These are phyloP conservation scores for Abrostola tripartita DNA, from an alignment of 2,888 invertebrate genomes.

Conservation along the genomic window DNA sequence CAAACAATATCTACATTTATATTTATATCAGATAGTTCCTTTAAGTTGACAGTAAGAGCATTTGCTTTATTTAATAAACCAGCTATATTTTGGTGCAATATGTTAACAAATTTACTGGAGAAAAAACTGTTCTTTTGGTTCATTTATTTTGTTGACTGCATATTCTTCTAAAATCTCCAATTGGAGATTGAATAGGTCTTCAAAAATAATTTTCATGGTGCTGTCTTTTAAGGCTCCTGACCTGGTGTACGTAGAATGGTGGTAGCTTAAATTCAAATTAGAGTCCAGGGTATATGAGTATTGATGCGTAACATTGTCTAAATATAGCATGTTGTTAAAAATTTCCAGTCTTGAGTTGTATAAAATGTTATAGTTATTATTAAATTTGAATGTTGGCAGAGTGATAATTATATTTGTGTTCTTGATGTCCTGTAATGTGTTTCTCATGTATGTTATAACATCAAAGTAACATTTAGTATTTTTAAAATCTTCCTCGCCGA, in stretches of 20 bases:
- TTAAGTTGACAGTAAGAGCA: slow-evolving; percentile 16
- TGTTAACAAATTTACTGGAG: slow-evolving; percentile 6
- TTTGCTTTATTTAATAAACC: slow-evolving; percentile 19
- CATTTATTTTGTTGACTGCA: neutral
- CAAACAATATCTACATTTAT: slow-evolving; percentile 25
- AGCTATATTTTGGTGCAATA: slow-evolving; percentile 31
- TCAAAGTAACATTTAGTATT: too few species aligned
- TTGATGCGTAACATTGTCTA: too few species aligned
- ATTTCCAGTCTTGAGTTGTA: slow-evolving; percentile 4
- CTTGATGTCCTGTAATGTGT: neutral
- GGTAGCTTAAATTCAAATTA: neutral
- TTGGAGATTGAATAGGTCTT: too few species aligned
- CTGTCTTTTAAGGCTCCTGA: too few species aligned
- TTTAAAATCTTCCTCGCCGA: too few species aligned
- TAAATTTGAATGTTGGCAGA: neutral
- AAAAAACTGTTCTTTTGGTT: slow-evolving; percentile 13
- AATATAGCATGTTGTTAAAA: neutral
- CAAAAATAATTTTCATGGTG: too few species aligned
- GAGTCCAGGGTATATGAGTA: too few species aligned
- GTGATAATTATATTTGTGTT: neutral
- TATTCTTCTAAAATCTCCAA: too few species aligned
- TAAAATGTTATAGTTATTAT: slow-evolving; percentile 1
- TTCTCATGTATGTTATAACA: too few species aligned
- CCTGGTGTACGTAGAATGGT: neutral
- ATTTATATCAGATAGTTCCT: slow-evolving; percentile 5